These are phyloP conservation scores for Sympetrum striolatum DNA, from an alignment of 2,888 invertebrate genomes.

Conservation along the genomic window DNA sequence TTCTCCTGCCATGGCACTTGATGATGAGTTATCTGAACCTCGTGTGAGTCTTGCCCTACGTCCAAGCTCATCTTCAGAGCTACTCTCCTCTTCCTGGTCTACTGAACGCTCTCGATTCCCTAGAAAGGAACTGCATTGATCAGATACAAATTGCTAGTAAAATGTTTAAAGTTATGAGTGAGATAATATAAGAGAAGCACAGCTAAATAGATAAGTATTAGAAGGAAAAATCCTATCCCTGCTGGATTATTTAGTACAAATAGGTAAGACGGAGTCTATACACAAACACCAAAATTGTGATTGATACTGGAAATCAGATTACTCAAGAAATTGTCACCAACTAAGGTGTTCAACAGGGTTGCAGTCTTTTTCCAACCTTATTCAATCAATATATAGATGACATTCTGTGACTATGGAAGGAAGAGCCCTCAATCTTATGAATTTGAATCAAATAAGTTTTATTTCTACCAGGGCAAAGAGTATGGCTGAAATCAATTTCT, in stretches of 20 bases:
- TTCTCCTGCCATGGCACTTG: background rate
- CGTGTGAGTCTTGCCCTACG: slow-evolving; percentile 45
- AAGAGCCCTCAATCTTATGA: too few relatives aligned
- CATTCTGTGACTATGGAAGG: too few relatives aligned
- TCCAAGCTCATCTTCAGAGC: slow-evolving; percentile 50
- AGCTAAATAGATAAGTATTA: too few relatives aligned
- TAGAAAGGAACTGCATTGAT: background rate
- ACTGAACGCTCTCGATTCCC: slow-evolving; percentile 48
- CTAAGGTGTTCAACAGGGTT: too few relatives aligned
- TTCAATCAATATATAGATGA: too few relatives aligned
- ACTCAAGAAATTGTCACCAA: too few relatives aligned
- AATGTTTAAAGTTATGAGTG: background rate
- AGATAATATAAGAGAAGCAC: background rate
- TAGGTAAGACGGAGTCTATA: too few relatives aligned
- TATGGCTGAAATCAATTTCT: background rate
- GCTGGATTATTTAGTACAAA: too few relatives aligned
- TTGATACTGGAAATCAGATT: too few relatives aligned
- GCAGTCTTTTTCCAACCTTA: too few relatives aligned
- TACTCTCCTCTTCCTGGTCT: slow-evolving; percentile 50
- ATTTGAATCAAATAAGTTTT: background rate
- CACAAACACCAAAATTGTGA: too few relatives aligned
- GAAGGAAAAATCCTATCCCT: too few relatives aligned
- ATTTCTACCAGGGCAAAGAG: background rate
- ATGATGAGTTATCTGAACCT: background rate
- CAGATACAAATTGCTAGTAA: background rate